Evolutionary conservation across 1,140 invertebrate species (phyloP).

Genomic region (Penaeus japonicus): DNA sequence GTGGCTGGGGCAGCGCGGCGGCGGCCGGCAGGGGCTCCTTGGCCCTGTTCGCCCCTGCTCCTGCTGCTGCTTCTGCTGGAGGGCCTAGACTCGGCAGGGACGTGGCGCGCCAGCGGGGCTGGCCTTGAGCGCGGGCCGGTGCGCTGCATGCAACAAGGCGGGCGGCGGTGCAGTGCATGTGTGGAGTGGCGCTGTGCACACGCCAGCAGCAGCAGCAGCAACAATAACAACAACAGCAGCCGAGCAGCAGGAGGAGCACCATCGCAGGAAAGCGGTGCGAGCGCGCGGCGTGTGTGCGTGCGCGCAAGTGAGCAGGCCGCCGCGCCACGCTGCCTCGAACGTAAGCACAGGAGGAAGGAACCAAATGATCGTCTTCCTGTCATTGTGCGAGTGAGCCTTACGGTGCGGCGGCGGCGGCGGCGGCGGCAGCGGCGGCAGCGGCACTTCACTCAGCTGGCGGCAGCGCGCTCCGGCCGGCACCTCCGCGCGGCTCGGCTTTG

Average conservation of each 20-base stretch:
- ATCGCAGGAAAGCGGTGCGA: conserved; percentile 24
- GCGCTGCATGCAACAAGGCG: conserved; percentile 49
- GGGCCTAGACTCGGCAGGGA: conserved; percentile 49
- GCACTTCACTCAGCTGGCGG: background rate
- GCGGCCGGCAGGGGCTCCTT: background rate
- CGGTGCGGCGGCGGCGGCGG: conserved; percentile 37
- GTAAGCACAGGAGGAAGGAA: conserved; percentile 47
- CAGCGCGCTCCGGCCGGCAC: background rate
- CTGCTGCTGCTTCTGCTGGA: conserved; percentile 37
- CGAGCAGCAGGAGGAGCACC: conserved; percentile 7
- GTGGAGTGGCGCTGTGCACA: conserved; percentile 52
- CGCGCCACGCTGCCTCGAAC: conserved; percentile 52
- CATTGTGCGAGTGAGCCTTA: conserved; percentile 54
- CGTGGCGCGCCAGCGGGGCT: conserved; percentile 50
- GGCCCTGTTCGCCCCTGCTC: background rate
- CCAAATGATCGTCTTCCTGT: conserved; percentile 55
- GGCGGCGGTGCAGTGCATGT: conserved; percentile 54
- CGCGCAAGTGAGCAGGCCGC: conserved; percentile 35
- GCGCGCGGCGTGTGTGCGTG: conserved; percentile 44
- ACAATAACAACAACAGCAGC: background rate
- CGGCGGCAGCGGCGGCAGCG: background rate
- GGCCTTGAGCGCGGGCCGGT: conserved; percentile 54
- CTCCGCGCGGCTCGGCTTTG: background rate
- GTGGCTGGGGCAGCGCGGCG: background rate
- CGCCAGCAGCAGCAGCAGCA: conserved; percentile 32